Conservation (phyloP, 2,888 invertebrate genomes). For the Marasmarcha lunaedactyla region DNA sequence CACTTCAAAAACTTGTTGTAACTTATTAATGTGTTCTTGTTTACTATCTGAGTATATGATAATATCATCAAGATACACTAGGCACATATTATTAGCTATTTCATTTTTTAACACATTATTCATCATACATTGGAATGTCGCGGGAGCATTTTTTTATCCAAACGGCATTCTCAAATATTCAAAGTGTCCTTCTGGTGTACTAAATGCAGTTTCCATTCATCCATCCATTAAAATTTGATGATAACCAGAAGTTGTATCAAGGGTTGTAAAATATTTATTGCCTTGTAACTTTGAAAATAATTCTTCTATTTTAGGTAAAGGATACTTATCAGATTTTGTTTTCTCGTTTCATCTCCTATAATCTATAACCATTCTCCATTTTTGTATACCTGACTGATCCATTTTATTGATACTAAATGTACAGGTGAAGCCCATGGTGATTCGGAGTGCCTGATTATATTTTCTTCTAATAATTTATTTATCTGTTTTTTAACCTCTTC, state of each 20-base stretch:
- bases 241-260: constrained; percentile 12
- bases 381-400: constrained; percentile 6
- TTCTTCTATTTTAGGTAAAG: constrained; percentile 2
- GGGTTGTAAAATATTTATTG: constrained; percentile 1
- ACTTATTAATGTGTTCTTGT: constrained; percentile 13
- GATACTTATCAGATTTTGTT: constrained; percentile 4
- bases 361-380: constrained; percentile 10
- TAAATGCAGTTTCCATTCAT: constrained; percentile 12
- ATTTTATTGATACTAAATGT: constrained; percentile 7
- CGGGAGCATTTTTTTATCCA: constrained; percentile 13
- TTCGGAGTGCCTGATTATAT: background rate
- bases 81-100: constrained; percentile 12
- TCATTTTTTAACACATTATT: constrained; percentile 2
- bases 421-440: constrained; percentile 1
- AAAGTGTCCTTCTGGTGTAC: constrained; percentile 10
- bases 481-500: constrained; percentile 2
- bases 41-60: constrained; percentile 20
- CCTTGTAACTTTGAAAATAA: constrained; percentile 9
- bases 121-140: constrained; percentile 10
- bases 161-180: constrained; percentile 14
- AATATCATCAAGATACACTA: constrained; percentile 26
- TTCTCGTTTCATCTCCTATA: constrained; percentile 5
- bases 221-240: constrained; percentile 14
- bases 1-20: constrained; percentile 14
- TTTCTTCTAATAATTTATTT: constrained; percentile 1